phyloP scores from a whole-genome alignment of 1,140 invertebrate species.

The Lepidurus arcticus region DNA sequence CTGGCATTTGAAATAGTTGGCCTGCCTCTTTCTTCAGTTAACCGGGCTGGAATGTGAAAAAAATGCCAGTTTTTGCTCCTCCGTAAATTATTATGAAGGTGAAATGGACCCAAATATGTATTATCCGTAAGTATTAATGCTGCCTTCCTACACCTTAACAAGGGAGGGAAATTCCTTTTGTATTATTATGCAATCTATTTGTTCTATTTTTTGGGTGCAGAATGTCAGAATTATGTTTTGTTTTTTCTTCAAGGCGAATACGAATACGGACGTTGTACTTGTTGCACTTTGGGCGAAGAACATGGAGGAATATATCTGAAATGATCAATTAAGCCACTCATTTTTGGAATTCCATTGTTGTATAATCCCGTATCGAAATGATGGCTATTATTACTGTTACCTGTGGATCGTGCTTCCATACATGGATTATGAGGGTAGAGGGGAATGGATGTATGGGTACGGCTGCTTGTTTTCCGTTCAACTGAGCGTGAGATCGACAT shows the following conservation, averaged over 20 bases:
- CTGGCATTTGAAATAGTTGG: not conserved
- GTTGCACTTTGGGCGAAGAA: no score
- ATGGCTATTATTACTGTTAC: not conserved
- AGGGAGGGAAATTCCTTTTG: not conserved
- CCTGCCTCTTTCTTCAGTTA: not conserved
- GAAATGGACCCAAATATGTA: not conserved
- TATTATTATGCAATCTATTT: not conserved
- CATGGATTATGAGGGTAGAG: not conserved
- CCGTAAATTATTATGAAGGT: not conserved
- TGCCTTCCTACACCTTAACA: not conserved
- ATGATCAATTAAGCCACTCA: not conserved
- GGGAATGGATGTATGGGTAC: not conserved
- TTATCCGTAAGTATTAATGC: not conserved
- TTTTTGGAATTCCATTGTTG: not conserved
- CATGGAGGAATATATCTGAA: not conserved
- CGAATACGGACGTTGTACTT: no score
- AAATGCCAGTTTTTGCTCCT: not conserved
- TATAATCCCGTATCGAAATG: not conserved
- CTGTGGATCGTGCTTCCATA: not conserved
- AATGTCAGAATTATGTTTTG: not conserved
- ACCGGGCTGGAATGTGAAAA: not conserved
- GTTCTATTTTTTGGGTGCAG: not conserved
- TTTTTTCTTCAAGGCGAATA: not conserved
- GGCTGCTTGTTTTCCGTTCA: constrained; percentile 9
- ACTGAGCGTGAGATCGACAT: constrained; percentile 18